Conservation (phyloP, 2,797 vertebrate genomes). For the Jordanella pulchra region DNA sequence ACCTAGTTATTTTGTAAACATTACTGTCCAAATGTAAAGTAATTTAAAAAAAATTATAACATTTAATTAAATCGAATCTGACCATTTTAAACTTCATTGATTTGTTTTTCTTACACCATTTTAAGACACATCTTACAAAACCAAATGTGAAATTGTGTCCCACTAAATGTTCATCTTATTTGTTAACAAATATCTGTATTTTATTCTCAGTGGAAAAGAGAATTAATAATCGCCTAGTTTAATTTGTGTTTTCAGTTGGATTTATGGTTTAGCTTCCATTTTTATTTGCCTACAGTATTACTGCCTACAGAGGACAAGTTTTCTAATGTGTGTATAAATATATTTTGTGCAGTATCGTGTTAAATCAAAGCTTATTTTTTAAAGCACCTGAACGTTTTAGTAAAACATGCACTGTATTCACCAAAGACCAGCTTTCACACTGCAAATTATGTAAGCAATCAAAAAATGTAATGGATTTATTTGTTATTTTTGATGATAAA, state of each 20-base stretch:
- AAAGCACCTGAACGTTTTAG: not conserved
- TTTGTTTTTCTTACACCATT: not conserved
- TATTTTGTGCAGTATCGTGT: not conserved
- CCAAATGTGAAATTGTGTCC: not conserved
- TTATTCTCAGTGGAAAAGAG: not conserved
- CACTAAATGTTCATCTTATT: not conserved
- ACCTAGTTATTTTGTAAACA: not conserved
- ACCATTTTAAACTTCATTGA: not conserved
- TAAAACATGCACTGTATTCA: not conserved
- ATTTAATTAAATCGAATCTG: not conserved
- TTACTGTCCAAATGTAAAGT: not conserved
- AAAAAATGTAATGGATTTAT: not conserved
- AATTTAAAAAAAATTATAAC: too few relatives aligned
- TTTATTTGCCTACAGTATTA: not conserved
- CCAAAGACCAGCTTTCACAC: not conserved
- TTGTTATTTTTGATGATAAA: not conserved
- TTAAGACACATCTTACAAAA: not conserved
- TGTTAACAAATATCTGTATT: not conserved
- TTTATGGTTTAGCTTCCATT: not conserved
- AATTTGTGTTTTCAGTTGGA: not conserved
- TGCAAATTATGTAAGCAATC: not conserved
- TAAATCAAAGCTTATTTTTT: not conserved
- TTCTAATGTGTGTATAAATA: not conserved
- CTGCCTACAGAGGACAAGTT: not conserved
- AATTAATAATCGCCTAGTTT: not conserved